Evolutionary conservation across 2,888 invertebrate genomes (phyloP).

Genomic region (Onchidella celtica): DNA sequence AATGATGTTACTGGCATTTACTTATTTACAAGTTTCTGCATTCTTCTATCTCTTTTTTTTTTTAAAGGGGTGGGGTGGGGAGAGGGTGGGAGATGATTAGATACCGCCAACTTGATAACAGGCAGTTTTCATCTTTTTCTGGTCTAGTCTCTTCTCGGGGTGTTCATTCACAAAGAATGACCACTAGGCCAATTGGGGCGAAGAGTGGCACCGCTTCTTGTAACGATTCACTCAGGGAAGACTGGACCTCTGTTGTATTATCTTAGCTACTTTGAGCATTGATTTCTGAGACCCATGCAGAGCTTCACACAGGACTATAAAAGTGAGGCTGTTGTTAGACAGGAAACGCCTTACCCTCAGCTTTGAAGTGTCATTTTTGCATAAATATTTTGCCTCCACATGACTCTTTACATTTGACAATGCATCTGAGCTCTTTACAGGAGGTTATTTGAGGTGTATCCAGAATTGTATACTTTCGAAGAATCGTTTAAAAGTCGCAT

Average conservation of each 20-base stretch:
- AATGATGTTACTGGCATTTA: too few species aligned
- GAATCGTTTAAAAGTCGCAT: neutral
- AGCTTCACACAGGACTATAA: neutral
- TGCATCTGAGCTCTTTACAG: neutral
- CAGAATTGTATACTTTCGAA: neutral
- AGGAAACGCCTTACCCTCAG: neutral
- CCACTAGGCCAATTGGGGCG: too few species aligned
- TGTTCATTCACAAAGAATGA: too few species aligned
- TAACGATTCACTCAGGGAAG: too few species aligned
- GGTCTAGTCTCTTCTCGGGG: too few species aligned
- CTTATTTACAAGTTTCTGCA: too few species aligned
- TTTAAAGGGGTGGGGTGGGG: too few species aligned
- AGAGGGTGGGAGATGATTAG: too few species aligned
- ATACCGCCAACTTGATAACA: too few species aligned
- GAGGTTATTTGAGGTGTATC: neutral
- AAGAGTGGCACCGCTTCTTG: too few species aligned
- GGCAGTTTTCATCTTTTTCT: too few species aligned
- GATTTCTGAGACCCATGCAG: neutral
- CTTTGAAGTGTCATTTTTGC: neutral
- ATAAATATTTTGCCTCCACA: neutral
- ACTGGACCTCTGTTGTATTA: neutral
- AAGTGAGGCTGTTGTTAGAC: neutral
- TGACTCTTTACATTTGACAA: neutral
- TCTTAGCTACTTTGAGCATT: neutral
- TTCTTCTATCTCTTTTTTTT: too few species aligned